Percentiles rank a stretch among this genome's conserved stretches.
Evolutionary conservation across 2,797 vertebrate species (phyloP).

Genomic region (Phoxinus dragarum): DNA sequence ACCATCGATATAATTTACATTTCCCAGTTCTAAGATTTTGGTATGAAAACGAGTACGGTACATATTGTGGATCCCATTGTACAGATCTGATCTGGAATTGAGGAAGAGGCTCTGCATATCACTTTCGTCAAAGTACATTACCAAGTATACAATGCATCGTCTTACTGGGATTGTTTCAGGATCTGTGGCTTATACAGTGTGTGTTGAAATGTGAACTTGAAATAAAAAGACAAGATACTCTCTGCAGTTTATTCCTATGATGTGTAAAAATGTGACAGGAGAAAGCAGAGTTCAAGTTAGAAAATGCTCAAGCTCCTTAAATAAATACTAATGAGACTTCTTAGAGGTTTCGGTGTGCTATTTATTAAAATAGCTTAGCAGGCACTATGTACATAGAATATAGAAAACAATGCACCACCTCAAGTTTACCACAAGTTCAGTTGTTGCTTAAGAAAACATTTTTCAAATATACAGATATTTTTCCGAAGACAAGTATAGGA

Average conservation of each 20-base stretch:
- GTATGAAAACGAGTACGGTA: not conserved
- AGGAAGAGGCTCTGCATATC: conserved; percentile 20
- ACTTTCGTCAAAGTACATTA: conserved; percentile 43
- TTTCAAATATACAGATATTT: not conserved
- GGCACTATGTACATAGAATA: not conserved
- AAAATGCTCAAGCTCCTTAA: not conserved
- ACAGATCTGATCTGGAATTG: conserved; percentile 11
- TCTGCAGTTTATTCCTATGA: conserved; percentile 1
- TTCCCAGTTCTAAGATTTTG: conserved; percentile 27
- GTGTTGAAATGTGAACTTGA: conserved; percentile 68
- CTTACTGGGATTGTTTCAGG: conserved; percentile 45
- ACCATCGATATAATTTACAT: not conserved
- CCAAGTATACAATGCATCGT: conserved; percentile 32
- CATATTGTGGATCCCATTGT: not conserved
- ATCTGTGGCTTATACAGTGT: conserved; percentile 28
- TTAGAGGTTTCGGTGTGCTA: not conserved
- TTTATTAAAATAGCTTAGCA: not conserved
- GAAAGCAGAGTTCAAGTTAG: not conserved
- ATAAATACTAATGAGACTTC: not conserved
- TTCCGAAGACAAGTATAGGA: not conserved
- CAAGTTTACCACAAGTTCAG: not conserved
- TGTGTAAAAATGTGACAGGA: not conserved
- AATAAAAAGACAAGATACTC: conserved; percentile 67
- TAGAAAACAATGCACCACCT: not conserved
- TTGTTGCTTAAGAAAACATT: not conserved